Evolutionary conservation across 2,113 vertebrate genomes (phyloP).

Genomic region (Spea bombifrons): DNA sequence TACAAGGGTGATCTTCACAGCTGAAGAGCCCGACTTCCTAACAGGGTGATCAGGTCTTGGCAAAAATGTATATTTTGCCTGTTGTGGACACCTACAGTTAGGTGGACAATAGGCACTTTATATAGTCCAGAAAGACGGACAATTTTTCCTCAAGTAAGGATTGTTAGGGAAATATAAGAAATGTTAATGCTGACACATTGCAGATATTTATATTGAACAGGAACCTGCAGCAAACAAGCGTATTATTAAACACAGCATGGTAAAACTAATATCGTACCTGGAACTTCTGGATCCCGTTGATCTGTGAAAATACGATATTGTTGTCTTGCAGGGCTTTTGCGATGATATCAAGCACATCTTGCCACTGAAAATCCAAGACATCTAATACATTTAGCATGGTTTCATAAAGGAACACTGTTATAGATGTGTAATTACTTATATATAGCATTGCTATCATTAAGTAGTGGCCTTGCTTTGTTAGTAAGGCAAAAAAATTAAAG

Average conservation of each 20-base stretch:
- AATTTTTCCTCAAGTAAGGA: too few species aligned
- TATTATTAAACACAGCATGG: neutral
- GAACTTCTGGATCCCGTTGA: conserved; percentile 93
- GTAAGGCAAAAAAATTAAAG: neutral
- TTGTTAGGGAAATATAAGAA: too few species aligned
- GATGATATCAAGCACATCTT: conserved; percentile 95
- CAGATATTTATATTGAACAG: too few species aligned
- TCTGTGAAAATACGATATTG: conserved; percentile 92
- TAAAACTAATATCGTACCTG: conserved; percentile 72
- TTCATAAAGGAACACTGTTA: neutral
- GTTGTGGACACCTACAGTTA: too few species aligned
- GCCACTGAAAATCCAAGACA: conserved; percentile 74
- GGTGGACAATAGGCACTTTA: too few species aligned
- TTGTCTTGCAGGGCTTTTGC: conserved; percentile 96
- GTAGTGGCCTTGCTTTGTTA: neutral
- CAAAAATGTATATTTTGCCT: too few species aligned
- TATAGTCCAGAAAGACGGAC: too few species aligned
- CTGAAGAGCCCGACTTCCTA: too few species aligned
- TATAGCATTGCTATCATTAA: neutral
- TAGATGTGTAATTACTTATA: neutral
- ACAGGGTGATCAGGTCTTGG: too few species aligned
- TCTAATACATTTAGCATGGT: neutral
- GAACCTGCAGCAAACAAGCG: too few species aligned
- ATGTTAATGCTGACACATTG: too few species aligned
- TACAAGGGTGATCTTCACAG: too few species aligned